Evolutionary conservation across 2,113 vertebrate genomes (phyloP).

Genomic region (Poeciliopsis occidentalis): DNA sequence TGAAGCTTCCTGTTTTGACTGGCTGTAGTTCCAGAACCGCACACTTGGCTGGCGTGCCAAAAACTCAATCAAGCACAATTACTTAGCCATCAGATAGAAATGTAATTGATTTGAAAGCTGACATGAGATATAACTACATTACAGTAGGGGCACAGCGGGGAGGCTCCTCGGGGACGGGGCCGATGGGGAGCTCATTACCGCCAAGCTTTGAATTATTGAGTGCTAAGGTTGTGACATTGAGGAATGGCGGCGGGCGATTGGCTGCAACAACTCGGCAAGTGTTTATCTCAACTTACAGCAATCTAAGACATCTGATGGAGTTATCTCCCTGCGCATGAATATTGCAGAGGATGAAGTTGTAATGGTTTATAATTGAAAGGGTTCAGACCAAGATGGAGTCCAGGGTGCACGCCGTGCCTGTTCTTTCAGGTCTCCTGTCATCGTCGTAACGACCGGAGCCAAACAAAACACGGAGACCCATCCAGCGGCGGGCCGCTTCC

Average conservation of each 20-base stretch:
- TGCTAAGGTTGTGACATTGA: slow-evolving; percentile 73
- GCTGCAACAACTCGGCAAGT: slow-evolving; percentile 72
- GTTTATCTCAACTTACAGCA: slow-evolving; percentile 80
- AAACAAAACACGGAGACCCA: background rate
- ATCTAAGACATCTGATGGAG: slow-evolving; percentile 63
- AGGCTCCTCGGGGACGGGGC: slow-evolving; percentile 69
- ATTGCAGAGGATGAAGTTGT: slow-evolving; percentile 68
- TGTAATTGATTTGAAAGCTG: slow-evolving; percentile 85
- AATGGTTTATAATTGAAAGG: slow-evolving; percentile 73
- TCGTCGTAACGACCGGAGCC: slow-evolving; percentile 6
- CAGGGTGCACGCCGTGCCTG: slow-evolving; percentile 8
- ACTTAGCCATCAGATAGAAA: slow-evolving; percentile 83
- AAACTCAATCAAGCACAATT: slow-evolving; percentile 83
- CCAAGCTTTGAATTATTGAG: slow-evolving; percentile 79
- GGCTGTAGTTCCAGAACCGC: slow-evolving; percentile 68
- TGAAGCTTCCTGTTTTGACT: slow-evolving; percentile 79
- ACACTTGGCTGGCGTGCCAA: slow-evolving; percentile 73
- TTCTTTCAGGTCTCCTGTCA: background rate
- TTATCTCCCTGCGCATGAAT: slow-evolving; percentile 64
- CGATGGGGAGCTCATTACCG: slow-evolving; percentile 81
- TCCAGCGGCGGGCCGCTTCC: background rate
- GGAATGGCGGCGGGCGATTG: slow-evolving; percentile 60
- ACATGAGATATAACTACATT: slow-evolving; percentile 84
- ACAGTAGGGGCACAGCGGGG: slow-evolving; percentile 69
- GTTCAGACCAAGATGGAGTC: slow-evolving; percentile 53